Evolutionary conservation across 2,797 vertebrate species (phyloP), one percentile per base, ranked within the genome.

Genomic region (Hafferia zeledoni): DNA sequence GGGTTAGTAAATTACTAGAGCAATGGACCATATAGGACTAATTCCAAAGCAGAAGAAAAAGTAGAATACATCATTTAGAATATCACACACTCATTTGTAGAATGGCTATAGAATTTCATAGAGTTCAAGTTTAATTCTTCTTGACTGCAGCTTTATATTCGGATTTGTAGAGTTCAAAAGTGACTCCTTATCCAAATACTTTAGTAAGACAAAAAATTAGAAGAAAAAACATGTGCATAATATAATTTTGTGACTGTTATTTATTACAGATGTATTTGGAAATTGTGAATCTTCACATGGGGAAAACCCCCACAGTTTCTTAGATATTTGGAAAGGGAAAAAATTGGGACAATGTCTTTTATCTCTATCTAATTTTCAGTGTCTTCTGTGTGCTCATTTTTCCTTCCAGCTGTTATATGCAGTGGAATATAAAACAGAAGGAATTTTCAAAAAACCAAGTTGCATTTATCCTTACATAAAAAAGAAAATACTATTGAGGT

Each of bases 381-480:
- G 43, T 91, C 27, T 89, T 93, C 15, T n/a, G 3, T 69, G 22
- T 75, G 55, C 50, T 87, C 11, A 3, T 82, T 95, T 94, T 83
- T 49, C 25, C 71, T 81, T 31, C 19, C 75, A 91, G 43, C 37
- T 83, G 31, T 30, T 92, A 9, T 69, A 33, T 90, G 55, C 46
- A 46, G 41, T 27, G 18, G 23, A 28, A 53, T 84, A 68, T 59
- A 80, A 88, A 95, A 24, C 79, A 91, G 88, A 91, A 89, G 57
- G 83, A 60, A 60, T 77, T 92, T 89, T 94, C 59, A 90, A 80
- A 89, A 95, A 83, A 13, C 0, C 20, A 23, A 80, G 88, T 55
- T 85, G 69, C 72, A 72, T 93, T 87, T 95, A 92, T 94, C 88
- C 90, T 19, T 75, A 82, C 87, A 88, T 92, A 91, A 96, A 95